Percentiles rank a stretch among this genome's conserved stretches.
phyloP scores from a whole-genome alignment of 2,888 invertebrate species.

The Graphium colonna region DNA sequence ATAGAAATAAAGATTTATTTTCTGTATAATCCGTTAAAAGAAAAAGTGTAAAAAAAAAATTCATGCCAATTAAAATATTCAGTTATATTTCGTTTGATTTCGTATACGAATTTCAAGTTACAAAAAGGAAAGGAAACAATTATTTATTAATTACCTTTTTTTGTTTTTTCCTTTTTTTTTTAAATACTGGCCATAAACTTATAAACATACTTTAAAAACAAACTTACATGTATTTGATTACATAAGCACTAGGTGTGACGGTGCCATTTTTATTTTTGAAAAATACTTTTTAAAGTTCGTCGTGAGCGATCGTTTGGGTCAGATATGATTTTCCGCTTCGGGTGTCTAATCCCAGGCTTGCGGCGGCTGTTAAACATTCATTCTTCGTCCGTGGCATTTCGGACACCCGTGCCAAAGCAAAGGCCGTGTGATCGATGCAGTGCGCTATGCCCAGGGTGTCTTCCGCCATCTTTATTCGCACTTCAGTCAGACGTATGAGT shows the following conservation, averaged over 20 bases:
- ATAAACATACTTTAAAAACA: too few relatives aligned
- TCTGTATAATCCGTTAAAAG: too few relatives aligned
- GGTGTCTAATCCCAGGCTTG: slow-evolving; percentile 41
- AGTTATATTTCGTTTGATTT: too few relatives aligned
- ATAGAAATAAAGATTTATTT: too few relatives aligned
- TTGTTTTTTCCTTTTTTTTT: neutral
- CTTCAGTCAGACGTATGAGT: slow-evolving; percentile 49
- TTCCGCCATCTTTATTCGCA: slow-evolving; percentile 54
- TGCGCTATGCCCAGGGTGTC: slow-evolving; percentile 59
- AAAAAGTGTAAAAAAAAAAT: too few relatives aligned
- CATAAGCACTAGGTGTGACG: too few relatives aligned
- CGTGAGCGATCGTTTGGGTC: slow-evolving; percentile 34
- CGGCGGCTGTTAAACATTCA: slow-evolving; percentile 43
- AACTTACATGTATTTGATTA: too few relatives aligned
- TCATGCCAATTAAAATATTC: too few relatives aligned
- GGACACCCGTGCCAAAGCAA: slow-evolving; percentile 45
- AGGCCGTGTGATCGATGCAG: slow-evolving; percentile 59
- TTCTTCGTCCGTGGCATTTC: slow-evolving; percentile 51
- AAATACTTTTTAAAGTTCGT: slow-evolving; percentile 33
- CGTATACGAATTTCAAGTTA: too few relatives aligned
- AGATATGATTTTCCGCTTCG: slow-evolving; percentile 50
- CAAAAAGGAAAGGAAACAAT: too few relatives aligned
- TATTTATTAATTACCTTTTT: neutral
- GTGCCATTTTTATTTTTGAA: neutral
- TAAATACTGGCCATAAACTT: neutral